Evolutionary conservation across 2,888 invertebrate species (phyloP), one percentile per base, ranked within the genome.

Genomic region (Clivina fossor): DNA sequence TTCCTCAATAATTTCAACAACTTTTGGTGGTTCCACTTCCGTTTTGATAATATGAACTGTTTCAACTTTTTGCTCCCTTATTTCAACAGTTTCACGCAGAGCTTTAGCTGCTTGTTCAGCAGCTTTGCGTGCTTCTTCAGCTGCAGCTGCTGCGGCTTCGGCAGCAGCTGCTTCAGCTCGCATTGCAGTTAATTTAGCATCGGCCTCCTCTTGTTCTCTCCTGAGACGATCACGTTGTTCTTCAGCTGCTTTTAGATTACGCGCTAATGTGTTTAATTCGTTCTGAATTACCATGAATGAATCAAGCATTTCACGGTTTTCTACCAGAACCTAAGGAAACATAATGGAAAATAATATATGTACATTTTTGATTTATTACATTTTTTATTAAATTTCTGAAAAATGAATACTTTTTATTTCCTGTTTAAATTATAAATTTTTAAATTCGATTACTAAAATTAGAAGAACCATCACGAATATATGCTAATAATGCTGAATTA

Each of bases 231-330:
- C 71, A 1, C 75, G 71, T 56, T 79, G 70, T 41, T 78, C 74
- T 65, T 80, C 78, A 0, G 78, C 76, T 20, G 73, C 71, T 60
- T 75, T 72, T 46, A 85, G 69, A 64, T 84, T 84, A 37, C 76
- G 74, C 7, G 77, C 76, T 20, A 87, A 68, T 2, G 76, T 77
- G 15, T 75, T 78, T 19, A 87, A 70, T 65, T 86, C 85, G 40
- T 80, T 78, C 28, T 77, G 77, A 62, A 82, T 81, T 30, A 78
- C 76, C 18, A 76, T 76, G 65, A 84, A 86, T 0, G 85, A 85
- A 61, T 85, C 83, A 35, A 86, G 67, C 77, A 86, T 81, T 63
- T 85, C 85, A 33, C 78, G 77, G 67, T 84, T 84, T 64, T 83
- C 83, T 20, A 76, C 75, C 18, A 82, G 70, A 1, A 86, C 77